These are phyloP conservation scores for Epinephelus fuscoguttatus DNA, from an alignment of 2,113 vertebrate genomes.

Conservation along the genomic window DNA sequence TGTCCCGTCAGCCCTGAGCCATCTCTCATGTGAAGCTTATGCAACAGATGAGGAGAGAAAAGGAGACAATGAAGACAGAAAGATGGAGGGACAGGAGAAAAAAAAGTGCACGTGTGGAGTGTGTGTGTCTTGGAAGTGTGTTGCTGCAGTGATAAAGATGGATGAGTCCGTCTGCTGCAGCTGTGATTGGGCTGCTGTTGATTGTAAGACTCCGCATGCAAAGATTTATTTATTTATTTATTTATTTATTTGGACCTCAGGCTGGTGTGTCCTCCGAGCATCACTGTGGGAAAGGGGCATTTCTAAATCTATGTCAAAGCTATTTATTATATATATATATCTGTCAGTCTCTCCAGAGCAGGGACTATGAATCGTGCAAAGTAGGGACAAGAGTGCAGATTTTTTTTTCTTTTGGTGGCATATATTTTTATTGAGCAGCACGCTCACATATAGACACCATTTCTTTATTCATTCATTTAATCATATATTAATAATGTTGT, in stretches of 20 bases:
- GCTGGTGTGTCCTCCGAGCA: not conserved
- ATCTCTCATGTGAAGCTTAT: slow-evolving; percentile 27
- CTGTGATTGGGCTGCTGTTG: slow-evolving; percentile 50
- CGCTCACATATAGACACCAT: not conserved
- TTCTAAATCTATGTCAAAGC: slow-evolving; percentile 14
- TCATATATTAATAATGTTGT: not conserved
- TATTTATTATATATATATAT: not conserved
- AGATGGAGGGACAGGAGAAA: slow-evolving; percentile 4
- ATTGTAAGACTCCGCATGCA: slow-evolving; percentile 9
- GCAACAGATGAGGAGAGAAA: slow-evolving; percentile 7
- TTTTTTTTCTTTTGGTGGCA: not conserved
- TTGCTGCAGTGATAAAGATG: slow-evolving; percentile 75
- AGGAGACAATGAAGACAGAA: slow-evolving; percentile 22
- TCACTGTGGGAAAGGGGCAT: not conserved
- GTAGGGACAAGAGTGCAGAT: not conserved
- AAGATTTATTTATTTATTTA: not conserved
- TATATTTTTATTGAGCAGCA: not conserved
- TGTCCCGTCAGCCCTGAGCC: slow-evolving; percentile 40
- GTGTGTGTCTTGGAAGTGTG: slow-evolving; percentile 28
- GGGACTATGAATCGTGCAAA: not conserved
- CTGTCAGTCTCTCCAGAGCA: not conserved
- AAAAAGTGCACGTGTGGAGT: slow-evolving; percentile 8
- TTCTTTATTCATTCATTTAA: no score
- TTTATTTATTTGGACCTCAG: slow-evolving; percentile 5
- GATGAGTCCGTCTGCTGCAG: slow-evolving; percentile 59